Evolutionary conservation across 2,797 vertebrate genomes (phyloP).

Genomic region (Pampus argenteus): DNA sequence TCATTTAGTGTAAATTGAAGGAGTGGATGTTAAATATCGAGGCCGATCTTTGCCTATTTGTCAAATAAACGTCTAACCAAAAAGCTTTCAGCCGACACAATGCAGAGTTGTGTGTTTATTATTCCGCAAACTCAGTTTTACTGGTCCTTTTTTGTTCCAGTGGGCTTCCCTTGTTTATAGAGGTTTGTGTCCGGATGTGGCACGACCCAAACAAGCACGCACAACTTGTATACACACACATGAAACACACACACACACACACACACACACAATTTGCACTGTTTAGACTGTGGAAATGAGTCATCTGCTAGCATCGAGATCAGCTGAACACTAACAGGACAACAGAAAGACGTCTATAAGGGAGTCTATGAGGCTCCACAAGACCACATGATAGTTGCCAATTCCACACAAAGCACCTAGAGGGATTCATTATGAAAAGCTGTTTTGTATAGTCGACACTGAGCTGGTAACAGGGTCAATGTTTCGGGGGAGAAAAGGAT

Average conservation of each 20-base stretch:
- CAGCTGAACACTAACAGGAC: constrained; percentile 62
- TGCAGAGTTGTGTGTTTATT: constrained; percentile 67
- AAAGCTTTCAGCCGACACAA: constrained; percentile 48
- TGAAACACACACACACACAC: constrained; percentile 17
- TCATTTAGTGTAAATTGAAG: constrained; percentile 30
- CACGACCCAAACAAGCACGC: constrained; percentile 71
- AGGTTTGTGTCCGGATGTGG: constrained; percentile 75
- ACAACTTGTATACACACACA: constrained; percentile 13
- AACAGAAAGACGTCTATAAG: constrained; percentile 68
- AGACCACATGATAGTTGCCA: constrained; percentile 58
- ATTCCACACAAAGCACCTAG: constrained; percentile 60
- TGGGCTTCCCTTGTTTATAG: constrained; percentile 81
- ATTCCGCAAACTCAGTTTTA: constrained; percentile 71
- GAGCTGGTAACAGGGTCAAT: constrained; percentile 39
- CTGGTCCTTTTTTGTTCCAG: constrained; percentile 68
- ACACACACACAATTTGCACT: constrained; percentile 65
- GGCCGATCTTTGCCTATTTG: constrained; percentile 42
- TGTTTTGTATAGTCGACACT: constrained; percentile 44
- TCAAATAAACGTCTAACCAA: constrained; percentile 34
- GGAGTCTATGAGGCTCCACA: constrained; percentile 59
- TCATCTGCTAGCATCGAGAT: constrained; percentile 68
- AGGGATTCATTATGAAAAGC: constrained; percentile 54
- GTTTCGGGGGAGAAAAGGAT: constrained; percentile 27
- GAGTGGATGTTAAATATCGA: constrained; percentile 38
- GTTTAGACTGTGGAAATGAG: constrained; percentile 79